Conservation (phyloP, 1,140 invertebrate species). For the Lepidurus packardi region DNA sequence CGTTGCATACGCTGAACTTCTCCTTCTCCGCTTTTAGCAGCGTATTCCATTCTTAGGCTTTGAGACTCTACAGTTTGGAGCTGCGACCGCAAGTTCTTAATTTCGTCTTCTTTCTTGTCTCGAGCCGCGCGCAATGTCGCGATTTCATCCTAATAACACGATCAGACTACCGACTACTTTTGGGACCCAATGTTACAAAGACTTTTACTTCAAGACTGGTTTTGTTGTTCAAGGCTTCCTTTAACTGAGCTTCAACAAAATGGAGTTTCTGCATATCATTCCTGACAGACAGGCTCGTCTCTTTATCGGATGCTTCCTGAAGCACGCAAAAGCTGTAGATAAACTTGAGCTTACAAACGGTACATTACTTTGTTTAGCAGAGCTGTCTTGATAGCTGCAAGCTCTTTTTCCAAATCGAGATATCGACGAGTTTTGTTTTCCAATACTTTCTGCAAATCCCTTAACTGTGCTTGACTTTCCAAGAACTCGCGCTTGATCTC, state of each 20-base stretch:
- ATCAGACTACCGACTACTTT: neutral
- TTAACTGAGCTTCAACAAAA: neutral
- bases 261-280: slow-evolving; percentile 13
- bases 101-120: slow-evolving; percentile 5
- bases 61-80: neutral
- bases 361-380: neutral
- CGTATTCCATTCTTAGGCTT: slow-evolving; percentile 5
- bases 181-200: too few species aligned
- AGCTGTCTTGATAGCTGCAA: neutral
- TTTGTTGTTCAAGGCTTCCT: neutral
- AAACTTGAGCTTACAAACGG: neutral
- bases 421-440: neutral
- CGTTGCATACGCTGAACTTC: slow-evolving; percentile 7
- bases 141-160: neutral
- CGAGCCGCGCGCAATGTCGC: neutral
- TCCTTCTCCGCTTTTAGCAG: neutral
- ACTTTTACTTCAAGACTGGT: neutral
- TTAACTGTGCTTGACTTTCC: neutral
- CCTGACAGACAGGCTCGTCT: neutral
- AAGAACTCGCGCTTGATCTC: neutral
- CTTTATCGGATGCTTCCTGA: slow-evolving; percentile 8
- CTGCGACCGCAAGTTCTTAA: neutral
- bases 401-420: neutral
- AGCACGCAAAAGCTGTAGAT: neutral
- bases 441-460: neutral